Evolutionary conservation across 2,797 vertebrate genomes (phyloP).

Genomic region (Leptoclinus maculatus): DNA sequence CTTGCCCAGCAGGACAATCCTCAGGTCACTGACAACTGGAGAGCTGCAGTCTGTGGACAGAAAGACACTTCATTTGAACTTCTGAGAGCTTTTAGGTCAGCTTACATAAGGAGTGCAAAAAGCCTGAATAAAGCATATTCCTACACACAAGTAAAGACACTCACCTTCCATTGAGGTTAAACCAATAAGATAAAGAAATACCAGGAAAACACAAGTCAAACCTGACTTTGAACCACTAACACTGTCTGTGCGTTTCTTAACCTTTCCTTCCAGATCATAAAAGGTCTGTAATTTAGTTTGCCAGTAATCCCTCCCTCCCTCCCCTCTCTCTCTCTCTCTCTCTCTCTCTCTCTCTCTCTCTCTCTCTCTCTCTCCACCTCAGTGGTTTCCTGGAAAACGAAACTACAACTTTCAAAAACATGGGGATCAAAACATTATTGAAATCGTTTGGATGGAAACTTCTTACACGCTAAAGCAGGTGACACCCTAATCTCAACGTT

Average conservation of each 20-base stretch:
- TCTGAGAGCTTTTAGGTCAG: neutral
- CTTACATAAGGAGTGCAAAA: neutral
- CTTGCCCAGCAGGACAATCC: conserved; percentile 73
- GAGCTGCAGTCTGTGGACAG: conserved; percentile 16
- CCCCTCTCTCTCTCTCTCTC: neutral
- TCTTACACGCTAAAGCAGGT: neutral
- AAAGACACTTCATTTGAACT: neutral
- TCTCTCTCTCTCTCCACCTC: neutral
- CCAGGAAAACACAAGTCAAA: neutral
- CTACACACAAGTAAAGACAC: neutral
- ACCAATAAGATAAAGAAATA: conserved; percentile 26
- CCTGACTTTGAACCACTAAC: neutral
- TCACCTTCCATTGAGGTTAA: neutral
- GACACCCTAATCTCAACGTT: neutral
- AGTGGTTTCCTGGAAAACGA: neutral
- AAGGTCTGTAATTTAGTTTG: accelerated
- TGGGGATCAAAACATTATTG: neutral
- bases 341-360: neutral
- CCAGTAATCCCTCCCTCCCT: neutral
- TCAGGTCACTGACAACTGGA: conserved; percentile 23
- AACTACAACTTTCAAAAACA: neutral
- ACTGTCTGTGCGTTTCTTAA: accelerated
- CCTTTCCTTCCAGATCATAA: neutral
- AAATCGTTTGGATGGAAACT: neutral
- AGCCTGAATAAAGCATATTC: neutral